A percentile compares a stretch with the other conserved stretches of the same genome.
These are phyloP conservation scores for Halesus radiatus DNA, from an alignment of 1,140 invertebrate genomes.

Conservation along the genomic window DNA sequence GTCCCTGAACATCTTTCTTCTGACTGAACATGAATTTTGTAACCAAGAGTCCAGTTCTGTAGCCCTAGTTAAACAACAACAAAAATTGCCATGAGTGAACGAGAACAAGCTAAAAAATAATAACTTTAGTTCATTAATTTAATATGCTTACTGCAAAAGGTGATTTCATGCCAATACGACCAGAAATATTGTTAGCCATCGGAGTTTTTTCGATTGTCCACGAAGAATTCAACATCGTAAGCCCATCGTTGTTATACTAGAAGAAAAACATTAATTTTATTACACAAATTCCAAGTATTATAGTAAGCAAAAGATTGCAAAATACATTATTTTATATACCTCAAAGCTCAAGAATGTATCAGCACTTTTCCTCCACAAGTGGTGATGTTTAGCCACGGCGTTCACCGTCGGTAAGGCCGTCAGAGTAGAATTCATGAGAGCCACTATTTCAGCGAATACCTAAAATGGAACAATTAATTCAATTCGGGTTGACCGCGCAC, in stretches of 20 bases:
- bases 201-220: conserved; percentile 63
- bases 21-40: conserved; percentile 75
- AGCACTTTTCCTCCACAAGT: conserved; percentile 66
- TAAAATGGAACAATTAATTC: conserved; percentile 8
- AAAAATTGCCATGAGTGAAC: not conserved
- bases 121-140: not conserved
- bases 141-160: conserved; percentile 63
- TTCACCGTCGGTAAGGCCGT: conserved; percentile 63
- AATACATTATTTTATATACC: conserved; percentile 53
- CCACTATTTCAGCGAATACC: conserved; percentile 67
- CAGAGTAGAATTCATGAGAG: conserved; percentile 66
- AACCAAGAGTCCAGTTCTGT: conserved; percentile 75
- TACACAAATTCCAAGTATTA: not conserved
- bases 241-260: conserved; percentile 68
- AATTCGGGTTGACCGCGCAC: not conserved
- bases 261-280: conserved; percentile 47
- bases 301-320: too few species aligned
- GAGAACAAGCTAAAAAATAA: not conserved
- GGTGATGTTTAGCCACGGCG: conserved; percentile 65
- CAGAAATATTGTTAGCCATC: conserved; percentile 64
- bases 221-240: conserved; percentile 68
- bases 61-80: conserved; percentile 69
- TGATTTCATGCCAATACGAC: conserved; percentile 63
- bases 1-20: conserved; percentile 74
- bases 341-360: conserved; percentile 68